Conservation (phyloP, 2,113 vertebrate species). For the Pitta sordida region DNA sequence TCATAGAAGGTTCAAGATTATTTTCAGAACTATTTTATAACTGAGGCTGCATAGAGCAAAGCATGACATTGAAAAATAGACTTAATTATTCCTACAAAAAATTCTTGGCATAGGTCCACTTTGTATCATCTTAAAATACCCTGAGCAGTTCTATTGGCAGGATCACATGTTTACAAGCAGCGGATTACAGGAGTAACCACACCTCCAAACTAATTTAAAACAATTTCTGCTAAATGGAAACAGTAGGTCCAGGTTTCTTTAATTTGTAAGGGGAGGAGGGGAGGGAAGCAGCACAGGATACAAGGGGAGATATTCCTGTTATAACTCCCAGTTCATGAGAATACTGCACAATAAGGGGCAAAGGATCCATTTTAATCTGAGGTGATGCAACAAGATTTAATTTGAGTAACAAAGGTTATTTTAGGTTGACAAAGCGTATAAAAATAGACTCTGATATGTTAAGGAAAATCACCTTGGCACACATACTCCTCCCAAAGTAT, state of each 20-base stretch:
- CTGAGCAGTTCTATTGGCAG: not conserved
- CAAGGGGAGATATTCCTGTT: not conserved
- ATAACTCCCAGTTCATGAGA: not conserved
- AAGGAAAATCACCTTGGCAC: not conserved
- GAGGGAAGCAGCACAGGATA: not conserved
- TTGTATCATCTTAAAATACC: conserved; percentile 47
- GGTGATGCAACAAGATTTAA: not conserved
- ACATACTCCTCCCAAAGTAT: not conserved
- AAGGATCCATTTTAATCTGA: conserved; percentile 1
- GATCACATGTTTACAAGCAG: conserved; percentile 38
- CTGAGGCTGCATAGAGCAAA: not conserved
- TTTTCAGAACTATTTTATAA: conserved; percentile 42
- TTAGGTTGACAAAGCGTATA: not conserved
- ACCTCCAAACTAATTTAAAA: conserved; percentile 52
- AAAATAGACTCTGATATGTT: conserved; percentile 9
- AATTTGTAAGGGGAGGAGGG: not conserved
- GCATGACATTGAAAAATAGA: conserved; percentile 50
- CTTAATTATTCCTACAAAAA: conserved; percentile 46
- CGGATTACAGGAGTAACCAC: conserved; percentile 49
- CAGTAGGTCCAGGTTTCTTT: not conserved
- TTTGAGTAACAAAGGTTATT: not conserved
- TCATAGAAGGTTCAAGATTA: not conserved
- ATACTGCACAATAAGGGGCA: not conserved
- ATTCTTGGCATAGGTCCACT: conserved; percentile 19
- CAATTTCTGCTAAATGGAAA: conserved; percentile 48